Conservation (phyloP, 2,797 vertebrate genomes). For the Tapirus indicus region DNA sequence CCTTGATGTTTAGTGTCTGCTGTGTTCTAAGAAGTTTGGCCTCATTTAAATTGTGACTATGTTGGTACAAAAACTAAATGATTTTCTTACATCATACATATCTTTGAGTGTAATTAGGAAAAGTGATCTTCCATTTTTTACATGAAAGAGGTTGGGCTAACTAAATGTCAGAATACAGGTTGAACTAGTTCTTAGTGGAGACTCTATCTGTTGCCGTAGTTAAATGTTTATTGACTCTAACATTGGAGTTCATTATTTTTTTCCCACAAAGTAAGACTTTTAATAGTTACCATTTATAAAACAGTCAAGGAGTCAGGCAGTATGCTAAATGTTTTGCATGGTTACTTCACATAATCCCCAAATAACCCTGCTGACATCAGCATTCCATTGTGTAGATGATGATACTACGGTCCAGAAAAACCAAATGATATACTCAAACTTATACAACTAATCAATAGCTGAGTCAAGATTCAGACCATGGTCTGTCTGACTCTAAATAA, state of each 20-base stretch:
- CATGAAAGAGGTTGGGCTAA: conserved; percentile 37
- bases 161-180: neutral
- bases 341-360: neutral
- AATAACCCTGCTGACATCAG: neutral
- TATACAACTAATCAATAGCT: neutral
- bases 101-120: conserved; percentile 36
- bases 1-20: neutral
- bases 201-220: neutral
- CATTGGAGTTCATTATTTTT: neutral
- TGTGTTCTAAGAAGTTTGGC: neutral
- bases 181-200: neutral
- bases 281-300: conserved; percentile 31
- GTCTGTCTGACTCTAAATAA: conserved; percentile 9
- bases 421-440: neutral
- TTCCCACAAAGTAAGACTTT: neutral
- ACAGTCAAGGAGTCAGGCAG: neutral
- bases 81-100: neutral
- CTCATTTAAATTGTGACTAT: conserved; percentile 28
- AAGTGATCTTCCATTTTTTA: conserved; percentile 19
- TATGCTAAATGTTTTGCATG: conserved; percentile 41
- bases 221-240: conserved; percentile 33
- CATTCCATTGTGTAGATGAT: conserved; percentile 36
- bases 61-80: neutral
- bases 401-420: conserved; percentile 28
- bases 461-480: conserved; percentile 10